Evolutionary conservation across 2,797 vertebrate species (phyloP).

Genomic region (Acrossocheilus wenchowensis): DNA sequence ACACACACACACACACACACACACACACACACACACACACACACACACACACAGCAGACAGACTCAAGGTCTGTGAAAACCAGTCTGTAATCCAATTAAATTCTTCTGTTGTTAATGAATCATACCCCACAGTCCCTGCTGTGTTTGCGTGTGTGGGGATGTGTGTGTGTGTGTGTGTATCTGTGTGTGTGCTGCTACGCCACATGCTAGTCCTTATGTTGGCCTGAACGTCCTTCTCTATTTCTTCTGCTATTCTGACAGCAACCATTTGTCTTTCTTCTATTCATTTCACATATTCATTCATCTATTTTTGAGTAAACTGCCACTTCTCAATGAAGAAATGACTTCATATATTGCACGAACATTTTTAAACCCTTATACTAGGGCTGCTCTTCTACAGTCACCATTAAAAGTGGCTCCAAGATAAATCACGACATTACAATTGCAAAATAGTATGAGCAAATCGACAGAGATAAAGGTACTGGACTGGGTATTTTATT

Average conservation of each 20-base stretch:
- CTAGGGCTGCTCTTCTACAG: neutral
- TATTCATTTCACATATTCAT: conserved; percentile 18
- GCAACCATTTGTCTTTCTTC: conserved; percentile 17
- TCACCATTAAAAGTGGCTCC: neutral
- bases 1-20: neutral
- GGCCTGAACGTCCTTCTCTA: conserved; percentile 18
- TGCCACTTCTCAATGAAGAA: conserved; percentile 1
- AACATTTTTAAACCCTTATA: neutral
- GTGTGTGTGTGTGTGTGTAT: neutral
- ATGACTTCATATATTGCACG: neutral
- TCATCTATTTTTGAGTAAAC: conserved; percentile 4
- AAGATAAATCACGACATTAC: neutral
- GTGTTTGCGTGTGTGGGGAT: conserved; percentile 6
- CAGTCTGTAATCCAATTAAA: conserved; percentile 35
- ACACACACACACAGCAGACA: neutral
- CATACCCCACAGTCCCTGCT: conserved; percentile 12
- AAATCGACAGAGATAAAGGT: neutral
- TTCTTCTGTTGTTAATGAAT: conserved; percentile 27
- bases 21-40: neutral
- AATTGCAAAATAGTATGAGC: neutral
- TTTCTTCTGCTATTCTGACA: conserved; percentile 31
- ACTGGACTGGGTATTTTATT: neutral
- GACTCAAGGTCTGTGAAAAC: conserved; percentile 10
- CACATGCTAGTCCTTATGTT: conserved; percentile 35
- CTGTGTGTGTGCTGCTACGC: neutral